Evolutionary conservation across 1,140 invertebrate species (phyloP), one percentile per base, ranked within the genome.

Genomic region (Hylaeus volcanicus): DNA sequence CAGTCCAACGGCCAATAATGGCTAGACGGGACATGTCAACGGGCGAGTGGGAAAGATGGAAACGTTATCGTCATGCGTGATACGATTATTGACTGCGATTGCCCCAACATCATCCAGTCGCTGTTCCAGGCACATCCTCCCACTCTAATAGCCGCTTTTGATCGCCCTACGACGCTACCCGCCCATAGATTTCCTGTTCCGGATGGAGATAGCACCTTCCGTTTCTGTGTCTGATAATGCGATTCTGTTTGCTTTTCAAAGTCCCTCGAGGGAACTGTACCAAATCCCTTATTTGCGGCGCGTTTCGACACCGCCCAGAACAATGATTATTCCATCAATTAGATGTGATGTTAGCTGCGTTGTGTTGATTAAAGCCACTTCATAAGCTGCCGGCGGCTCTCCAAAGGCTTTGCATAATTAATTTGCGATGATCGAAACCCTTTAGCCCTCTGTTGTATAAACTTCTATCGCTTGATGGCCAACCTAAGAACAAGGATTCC

Each of bases 21-120:
- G 56, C 70, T 53, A 48, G 63, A 45, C 12, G 61, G 60, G 3
- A 45, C 5, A 48, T 56, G 70, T 79, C 77, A 72, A 66, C 37
- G 70, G 48, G 12, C 61, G n/a, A 56, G 41, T 61, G 39, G 61
- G 70, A 53, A 79, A 79, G 77, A 73, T 79, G 77, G 77, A 79
- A 79, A 74, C 61, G 77, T 79, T 61, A 66, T 61, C 53, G 77
- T 79, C 77, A 65, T 39, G 71, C 65, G 3, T 45, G 43, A 51
- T 74, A 11, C 51, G 61, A 64, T 74, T 79, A 79, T 79, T 74
- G 70, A 74, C 51, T 61, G 61, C 41, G 77, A 79, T 79, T 65
- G 70, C 70, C 26, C 26, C 61, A 79, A 48, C 77, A 65, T 51
- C 61, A 66, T 39, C 61, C 77, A n/a, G 26, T 26, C 51, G 77